Percentiles rank a stretch among this genome's conserved stretches.
phyloP scores from a whole-genome alignment of 2,113 vertebrate genomes.

The Ctenomys sociabilis region DNA sequence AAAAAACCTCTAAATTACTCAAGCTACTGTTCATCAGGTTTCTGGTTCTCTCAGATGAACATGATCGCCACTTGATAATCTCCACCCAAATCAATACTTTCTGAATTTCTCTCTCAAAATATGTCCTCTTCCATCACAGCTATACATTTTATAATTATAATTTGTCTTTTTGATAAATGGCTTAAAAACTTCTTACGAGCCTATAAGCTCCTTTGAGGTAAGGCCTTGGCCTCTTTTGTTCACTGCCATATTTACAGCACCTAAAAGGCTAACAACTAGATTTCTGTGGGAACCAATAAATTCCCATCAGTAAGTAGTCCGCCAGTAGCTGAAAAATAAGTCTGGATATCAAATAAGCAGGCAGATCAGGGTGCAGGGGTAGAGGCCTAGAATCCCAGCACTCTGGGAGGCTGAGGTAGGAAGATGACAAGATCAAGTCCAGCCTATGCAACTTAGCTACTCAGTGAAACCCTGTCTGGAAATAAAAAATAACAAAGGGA shows the following conservation, averaged over 20 bases:
- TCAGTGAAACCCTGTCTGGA: background rate
- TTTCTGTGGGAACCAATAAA: background rate
- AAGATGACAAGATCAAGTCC: background rate
- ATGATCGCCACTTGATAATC: background rate
- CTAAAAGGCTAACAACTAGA: background rate
- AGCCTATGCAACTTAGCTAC: background rate
- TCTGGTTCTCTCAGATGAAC: background rate
- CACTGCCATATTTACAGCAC: background rate
- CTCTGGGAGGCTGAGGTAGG: background rate
- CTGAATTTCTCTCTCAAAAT: constrained; percentile 5
- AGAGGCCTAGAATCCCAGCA: background rate
- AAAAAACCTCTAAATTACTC: constrained; percentile 1
- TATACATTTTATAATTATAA: background rate
- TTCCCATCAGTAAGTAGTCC: background rate
- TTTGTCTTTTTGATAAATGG: background rate
- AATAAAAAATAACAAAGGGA: background rate
- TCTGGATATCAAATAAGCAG: background rate
- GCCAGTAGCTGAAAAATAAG: background rate
- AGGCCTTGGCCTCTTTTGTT: background rate
- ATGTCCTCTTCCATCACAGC: background rate
- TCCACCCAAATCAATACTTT: background rate
- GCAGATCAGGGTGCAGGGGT: background rate
- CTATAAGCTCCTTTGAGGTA: background rate
- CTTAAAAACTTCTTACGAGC: background rate
- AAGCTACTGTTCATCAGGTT: background rate